phyloP scores from a whole-genome alignment of 2,797 vertebrate species.

The Urophycis tenuis region DNA sequence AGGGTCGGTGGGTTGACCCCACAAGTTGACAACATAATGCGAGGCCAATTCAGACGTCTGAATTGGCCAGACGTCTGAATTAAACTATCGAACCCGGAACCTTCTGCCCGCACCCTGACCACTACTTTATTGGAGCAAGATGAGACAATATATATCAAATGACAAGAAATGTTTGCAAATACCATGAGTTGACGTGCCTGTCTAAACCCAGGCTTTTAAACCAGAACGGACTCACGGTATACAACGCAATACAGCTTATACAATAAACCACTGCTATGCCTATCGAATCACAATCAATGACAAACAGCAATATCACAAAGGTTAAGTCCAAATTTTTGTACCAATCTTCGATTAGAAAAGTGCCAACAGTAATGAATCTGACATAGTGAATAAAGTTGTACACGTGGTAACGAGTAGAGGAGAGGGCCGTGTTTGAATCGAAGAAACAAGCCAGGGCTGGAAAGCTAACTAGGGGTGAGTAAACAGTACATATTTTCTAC shows the following conservation, averaged over 20 bases:
- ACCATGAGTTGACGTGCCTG: constrained; percentile 12
- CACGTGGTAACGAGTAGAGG: constrained; percentile 15
- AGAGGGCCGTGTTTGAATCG: not conserved
- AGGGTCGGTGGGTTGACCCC: not conserved
- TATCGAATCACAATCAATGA: constrained; percentile 44
- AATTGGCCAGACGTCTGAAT: too few species aligned
- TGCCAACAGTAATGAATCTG: constrained; percentile 37
- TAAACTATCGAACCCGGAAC: not conserved
- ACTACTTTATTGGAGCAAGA: not conserved
- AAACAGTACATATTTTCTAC: constrained; percentile 39
- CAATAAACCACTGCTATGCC: constrained; percentile 34
- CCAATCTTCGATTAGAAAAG: constrained; percentile 48
- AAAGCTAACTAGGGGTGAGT: constrained; percentile 9
- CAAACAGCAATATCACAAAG: constrained; percentile 45
- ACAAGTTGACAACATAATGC: not conserved
- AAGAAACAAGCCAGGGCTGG: not conserved
- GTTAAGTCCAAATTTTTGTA: constrained; percentile 44
- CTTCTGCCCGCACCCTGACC: not conserved
- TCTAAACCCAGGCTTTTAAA: constrained; percentile 13
- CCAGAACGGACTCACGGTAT: not conserved
- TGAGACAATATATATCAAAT: not conserved
- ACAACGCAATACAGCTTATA: constrained; percentile 33
- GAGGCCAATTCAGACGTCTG: not conserved
- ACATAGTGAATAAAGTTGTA: constrained; percentile 35
- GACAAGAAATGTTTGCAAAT: constrained; percentile 18